Evolutionary conservation across 2,113 vertebrate species (phyloP).

Genomic region (Nycticryphes semicollaris): DNA sequence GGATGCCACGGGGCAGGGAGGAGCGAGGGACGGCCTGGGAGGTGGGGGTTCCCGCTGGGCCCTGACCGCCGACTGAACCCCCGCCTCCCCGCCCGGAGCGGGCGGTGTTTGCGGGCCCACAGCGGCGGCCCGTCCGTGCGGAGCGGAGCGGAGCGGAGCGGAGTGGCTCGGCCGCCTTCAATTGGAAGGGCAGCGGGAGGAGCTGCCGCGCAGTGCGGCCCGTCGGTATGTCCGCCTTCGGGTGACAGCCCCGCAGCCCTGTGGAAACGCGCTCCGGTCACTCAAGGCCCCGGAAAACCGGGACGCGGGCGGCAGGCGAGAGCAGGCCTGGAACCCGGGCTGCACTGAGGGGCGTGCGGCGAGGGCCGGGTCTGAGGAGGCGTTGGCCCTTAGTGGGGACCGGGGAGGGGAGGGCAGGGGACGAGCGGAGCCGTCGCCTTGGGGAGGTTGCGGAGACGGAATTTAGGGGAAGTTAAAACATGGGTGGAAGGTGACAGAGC

Average conservation of each 20-base stretch:
- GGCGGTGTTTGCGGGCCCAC: not conserved
- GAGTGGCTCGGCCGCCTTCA: no score
- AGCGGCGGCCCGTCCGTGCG: not conserved
- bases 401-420: not conserved
- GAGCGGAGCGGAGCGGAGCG: not conserved
- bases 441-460: not conserved
- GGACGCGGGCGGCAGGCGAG: not conserved
- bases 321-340: not conserved
- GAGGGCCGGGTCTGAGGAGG: no score
- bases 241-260: not conserved
- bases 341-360: not conserved
- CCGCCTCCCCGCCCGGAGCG: not conserved
- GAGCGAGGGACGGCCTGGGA: not conserved
- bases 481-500: not conserved
- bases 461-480: not conserved
- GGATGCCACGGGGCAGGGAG: not conserved
- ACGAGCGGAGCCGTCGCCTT: not conserved
- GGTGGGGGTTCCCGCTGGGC: no score
- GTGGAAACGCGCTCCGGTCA: not conserved
- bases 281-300: not conserved
- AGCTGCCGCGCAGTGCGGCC: not conserved
- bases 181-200: no score
- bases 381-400: not conserved
- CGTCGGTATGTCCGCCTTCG: not conserved
- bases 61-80: not conserved